Conservation (phyloP, 92 coral and sea anemone species). For the Zoanthus gigantus region DNA sequence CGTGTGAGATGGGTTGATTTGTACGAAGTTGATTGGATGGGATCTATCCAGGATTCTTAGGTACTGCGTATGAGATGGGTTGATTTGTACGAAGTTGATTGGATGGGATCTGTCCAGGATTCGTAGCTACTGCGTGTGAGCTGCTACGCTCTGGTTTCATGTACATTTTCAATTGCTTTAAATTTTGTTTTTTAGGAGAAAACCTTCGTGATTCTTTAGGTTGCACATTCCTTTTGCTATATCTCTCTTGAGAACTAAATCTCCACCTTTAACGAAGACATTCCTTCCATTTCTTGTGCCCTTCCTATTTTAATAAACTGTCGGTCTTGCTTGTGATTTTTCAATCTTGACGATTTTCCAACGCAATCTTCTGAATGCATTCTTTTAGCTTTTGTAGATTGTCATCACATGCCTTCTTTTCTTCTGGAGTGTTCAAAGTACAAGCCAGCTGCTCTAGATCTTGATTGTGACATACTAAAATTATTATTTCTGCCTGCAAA, state of each 20-base stretch:
- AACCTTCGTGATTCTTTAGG: background rate
- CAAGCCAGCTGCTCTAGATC: background rate
- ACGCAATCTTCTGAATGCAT: background rate
- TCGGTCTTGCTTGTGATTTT: background rate
- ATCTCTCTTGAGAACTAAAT: constrained; percentile 31
- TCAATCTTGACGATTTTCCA: background rate
- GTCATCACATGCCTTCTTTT: background rate
- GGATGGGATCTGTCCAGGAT: too few relatives aligned
- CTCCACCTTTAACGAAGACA: constrained; percentile 8
- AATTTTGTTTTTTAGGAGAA: background rate
- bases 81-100: too few relatives aligned
- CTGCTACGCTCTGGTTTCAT: background rate
- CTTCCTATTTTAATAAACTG: background rate
- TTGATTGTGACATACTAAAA: background rate
- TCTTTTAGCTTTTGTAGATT: background rate
- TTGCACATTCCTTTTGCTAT: constrained; percentile 8
- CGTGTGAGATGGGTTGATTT: too few relatives aligned
- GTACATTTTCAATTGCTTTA: background rate
- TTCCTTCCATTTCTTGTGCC: background rate
- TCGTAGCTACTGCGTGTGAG: too few relatives aligned
- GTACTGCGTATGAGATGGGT: too few relatives aligned
- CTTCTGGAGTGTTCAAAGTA: constrained; percentile 2
- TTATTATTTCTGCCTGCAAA: constrained; percentile 52
- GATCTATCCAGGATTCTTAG: too few relatives aligned
- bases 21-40: too few relatives aligned